Evolutionary conservation across 2,797 vertebrate genomes (phyloP), one percentile per base, ranked within the genome.

Genomic region (Catostomus latipinnis): DNA sequence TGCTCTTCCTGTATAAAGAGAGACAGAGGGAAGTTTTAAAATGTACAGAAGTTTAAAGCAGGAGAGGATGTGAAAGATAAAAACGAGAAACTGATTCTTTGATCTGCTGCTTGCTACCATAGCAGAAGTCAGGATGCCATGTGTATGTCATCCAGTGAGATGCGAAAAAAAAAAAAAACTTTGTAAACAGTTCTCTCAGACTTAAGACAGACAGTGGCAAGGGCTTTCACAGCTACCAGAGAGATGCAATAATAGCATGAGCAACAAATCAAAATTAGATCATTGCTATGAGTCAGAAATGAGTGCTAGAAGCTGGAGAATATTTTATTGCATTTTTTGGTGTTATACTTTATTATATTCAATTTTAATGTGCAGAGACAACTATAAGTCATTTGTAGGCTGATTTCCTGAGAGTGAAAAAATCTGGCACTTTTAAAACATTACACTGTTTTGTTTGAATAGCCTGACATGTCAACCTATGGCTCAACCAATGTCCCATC

Each of bases 1-100:
- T 96, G 96, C 82, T 97, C 96, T 89, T 97, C 96, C 96, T 97
- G 74, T 63, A 76, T 6, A 5, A 53, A 65, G 18, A 73, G 5
- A 46, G 43, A 56, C 11, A 60, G 48, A 45, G 10, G 52, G 12
- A 60, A 2, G 13, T 12, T 48, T 74, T 54, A 66, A 9, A 67
- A 34, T 34, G 34, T 34, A 34, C 34, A 22, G 22, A 22, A 22
- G 22, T 22, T 22, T 43, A 74, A 54, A 71, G 76, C 57, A 74
- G 82, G 58, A 85, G 74, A 76, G 67, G 54, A 69, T 52, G 66
- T 69, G 72, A 61, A 74, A 83, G 81, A 76, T 61, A 61, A 69
- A 81, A 81, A 10, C 75, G 53, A 71, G 53, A 60, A 16, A 18
- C n/a, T 12, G 18, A 12, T 61, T 34, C 76, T 85, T 83, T 82